These are phyloP conservation scores for Wasmannia auropunctata DNA, from an alignment of 1,140 invertebrate species.

Conservation along the genomic window DNA sequence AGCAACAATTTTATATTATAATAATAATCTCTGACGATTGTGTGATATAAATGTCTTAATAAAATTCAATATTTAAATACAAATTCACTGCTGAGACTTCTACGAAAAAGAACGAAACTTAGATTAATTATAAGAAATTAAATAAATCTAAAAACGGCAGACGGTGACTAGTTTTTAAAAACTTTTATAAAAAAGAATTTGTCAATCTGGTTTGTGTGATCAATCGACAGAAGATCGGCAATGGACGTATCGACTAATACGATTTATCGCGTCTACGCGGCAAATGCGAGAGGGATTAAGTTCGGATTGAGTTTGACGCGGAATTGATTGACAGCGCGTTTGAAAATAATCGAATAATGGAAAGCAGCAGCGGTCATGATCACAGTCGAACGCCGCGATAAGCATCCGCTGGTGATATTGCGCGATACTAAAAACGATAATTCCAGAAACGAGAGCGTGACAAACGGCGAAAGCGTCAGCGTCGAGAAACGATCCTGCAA, in stretches of 20 bases:
- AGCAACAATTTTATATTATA: background rate
- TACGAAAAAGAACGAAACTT: background rate
- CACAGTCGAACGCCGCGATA: constrained; percentile 42
- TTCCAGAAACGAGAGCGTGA: background rate
- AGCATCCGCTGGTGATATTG: constrained; percentile 27
- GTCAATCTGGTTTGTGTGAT: background rate
- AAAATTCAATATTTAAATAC: background rate
- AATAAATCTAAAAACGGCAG: background rate
- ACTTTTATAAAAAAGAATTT: background rate
- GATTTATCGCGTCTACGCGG: constrained; percentile 16
- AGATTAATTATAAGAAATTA: background rate
- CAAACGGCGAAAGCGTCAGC: background rate
- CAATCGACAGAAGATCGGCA: background rate
- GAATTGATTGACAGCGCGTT: constrained; percentile 29
- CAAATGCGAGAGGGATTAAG: constrained; percentile 14
- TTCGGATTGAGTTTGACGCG: background rate
- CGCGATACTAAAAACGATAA: constrained; percentile 18
- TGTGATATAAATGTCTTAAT: background rate
- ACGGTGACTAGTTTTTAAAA: background rate
- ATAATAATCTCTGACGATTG: background rate
- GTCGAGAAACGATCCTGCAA: constrained; percentile 46
- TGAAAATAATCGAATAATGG: constrained; percentile 61
- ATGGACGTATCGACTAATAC: background rate
- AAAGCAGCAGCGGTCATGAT: constrained; percentile 63
- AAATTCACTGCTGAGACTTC: background rate